Conservation (phyloP, 2,113 vertebrate genomes). For the Rhinoptilus africanus region DNA sequence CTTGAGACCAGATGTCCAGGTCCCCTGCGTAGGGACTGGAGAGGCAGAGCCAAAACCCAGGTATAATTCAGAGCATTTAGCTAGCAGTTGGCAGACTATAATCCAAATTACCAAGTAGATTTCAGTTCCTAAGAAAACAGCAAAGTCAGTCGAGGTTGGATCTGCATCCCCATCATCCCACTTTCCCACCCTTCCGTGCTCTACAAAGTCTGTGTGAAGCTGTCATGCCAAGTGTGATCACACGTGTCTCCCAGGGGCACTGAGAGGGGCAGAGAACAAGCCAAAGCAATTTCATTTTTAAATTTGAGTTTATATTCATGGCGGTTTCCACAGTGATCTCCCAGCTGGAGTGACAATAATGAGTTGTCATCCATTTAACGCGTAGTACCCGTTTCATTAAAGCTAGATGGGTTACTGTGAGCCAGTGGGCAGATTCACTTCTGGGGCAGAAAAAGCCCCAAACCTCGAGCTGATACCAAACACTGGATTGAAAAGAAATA, state of each 20-base stretch:
- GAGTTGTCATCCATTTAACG: neutral
- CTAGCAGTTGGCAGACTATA: neutral
- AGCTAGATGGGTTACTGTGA: neutral
- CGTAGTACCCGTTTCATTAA: neutral
- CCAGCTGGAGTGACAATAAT: neutral
- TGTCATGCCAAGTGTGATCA: neutral
- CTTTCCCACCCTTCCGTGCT: neutral
- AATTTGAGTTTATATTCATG: neutral
- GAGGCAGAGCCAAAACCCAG: neutral
- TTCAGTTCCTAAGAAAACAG: neutral
- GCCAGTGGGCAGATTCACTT: neutral
- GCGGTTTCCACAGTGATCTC: neutral
- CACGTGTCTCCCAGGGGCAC: neutral
- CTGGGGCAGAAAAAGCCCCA: neutral
- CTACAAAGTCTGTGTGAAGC: neutral
- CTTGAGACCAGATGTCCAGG: neutral
- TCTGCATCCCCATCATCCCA: neutral
- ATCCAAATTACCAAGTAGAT: neutral
- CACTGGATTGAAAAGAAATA: neutral
- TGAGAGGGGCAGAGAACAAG: neutral
- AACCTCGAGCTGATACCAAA: neutral
- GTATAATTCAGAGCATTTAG: neutral
- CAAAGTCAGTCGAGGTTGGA: neutral
- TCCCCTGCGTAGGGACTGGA: neutral
- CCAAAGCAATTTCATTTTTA: conserved; percentile 11